Base-by-base conservation (phyloP, 2,113 vertebrate genomes). In the Craseonycteris thonglongyai region DNA sequence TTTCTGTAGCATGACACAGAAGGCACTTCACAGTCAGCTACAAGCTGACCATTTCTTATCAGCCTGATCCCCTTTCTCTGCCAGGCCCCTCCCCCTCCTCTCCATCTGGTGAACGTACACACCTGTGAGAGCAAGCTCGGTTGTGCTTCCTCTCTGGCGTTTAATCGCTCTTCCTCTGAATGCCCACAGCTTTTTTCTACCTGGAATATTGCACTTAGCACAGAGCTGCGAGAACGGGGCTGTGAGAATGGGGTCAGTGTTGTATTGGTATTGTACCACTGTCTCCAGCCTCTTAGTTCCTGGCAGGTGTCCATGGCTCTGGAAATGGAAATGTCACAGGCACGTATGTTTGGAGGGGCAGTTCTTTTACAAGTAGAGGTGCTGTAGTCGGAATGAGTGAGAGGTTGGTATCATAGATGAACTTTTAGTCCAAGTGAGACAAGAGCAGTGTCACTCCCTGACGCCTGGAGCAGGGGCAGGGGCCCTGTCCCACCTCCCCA, bases 281-380 rank as follows among this genome's bases (percentile, higher is more conserved):
- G 0, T 63, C 56, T 63, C 56, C 19, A 75, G 61, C 72, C 75
- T 88, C 22, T 76, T 79, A n/a, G 54, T 76, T 63, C 56, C 56
- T 49, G 74, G 63, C 58, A 83, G 22, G 40, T 8, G 28, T 33
- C 33, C 14, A 0, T 22, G 15, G 89, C 69, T 78, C 68, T 61
- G 65, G 47, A 59, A 86, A 33, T 59, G 63, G 49, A 88, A 47
- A 40, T 11, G 35, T 35, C 45, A 78, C 3, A 19, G 1, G 19
- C 56, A 22, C 26, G 45, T 40, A 56, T 15, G 38, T 89, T 51
- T 63, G 88, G 76, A 69, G 66, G 40, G 45, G 51, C 45, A 56
- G 47, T 79, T 87, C 92, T 96, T 68, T 28, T 14, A 76, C 40
- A 69, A 24, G 47, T 7, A 45, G 63, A 78, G 51, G 19, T 59